Percentiles rank a stretch among this genome's conserved stretches.
Conservation (phyloP, 2,888 invertebrate species). For the Polyommatus icarus region DNA sequence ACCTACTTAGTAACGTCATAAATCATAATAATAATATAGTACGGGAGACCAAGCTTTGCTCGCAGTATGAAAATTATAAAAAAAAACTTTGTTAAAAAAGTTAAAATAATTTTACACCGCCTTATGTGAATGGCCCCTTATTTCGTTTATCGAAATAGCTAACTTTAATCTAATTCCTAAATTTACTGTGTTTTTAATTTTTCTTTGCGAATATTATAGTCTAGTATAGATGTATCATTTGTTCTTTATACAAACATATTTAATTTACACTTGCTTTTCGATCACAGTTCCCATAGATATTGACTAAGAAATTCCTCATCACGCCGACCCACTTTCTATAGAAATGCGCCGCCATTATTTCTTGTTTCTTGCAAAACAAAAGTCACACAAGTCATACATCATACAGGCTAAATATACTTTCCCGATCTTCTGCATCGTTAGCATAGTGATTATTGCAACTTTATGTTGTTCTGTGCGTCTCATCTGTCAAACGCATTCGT, state of each 20-base stretch:
- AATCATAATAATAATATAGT: too few relatives aligned
- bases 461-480: background rate
- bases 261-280: background rate
- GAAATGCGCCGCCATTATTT: constrained; percentile 55
- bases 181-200: too few relatives aligned
- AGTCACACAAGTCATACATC: constrained; percentile 32
- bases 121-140: too few relatives aligned
- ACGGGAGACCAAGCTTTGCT: too few relatives aligned
- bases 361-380: constrained; percentile 43
- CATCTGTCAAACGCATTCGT: background rate
- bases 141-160: too few relatives aligned
- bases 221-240: background rate
- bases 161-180: too few relatives aligned
- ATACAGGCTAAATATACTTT: constrained; percentile 23
- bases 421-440: background rate
- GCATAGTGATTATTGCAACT: background rate
- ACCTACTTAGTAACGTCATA: too few relatives aligned
- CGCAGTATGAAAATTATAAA: too few relatives aligned
- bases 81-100: too few relatives aligned
- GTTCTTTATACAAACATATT: background rate
- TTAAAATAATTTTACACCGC: too few relatives aligned
- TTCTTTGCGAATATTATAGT: too few relatives aligned
- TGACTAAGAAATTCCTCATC: constrained; percentile 56
- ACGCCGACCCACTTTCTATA: constrained; percentile 59
- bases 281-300: constrained; percentile 50